Conservation (phyloP, 2,797 vertebrate species). For the Lemur catta region DNA sequence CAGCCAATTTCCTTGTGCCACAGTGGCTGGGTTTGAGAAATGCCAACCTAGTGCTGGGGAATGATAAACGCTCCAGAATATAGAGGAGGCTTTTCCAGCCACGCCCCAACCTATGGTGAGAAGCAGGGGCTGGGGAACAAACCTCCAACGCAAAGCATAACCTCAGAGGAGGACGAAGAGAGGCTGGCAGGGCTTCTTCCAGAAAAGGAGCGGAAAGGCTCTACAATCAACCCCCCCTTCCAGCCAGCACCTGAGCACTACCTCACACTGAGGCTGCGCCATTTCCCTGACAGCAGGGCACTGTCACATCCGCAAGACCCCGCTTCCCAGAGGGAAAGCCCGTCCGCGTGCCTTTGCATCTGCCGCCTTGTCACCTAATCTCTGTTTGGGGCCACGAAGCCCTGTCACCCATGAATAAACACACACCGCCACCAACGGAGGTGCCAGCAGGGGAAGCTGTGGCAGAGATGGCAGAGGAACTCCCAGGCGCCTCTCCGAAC, state of each 20-base stretch:
- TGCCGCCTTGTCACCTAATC: neutral
- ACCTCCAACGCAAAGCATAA: neutral
- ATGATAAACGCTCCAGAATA: neutral
- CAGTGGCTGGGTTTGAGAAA: neutral
- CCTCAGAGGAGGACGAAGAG: neutral
- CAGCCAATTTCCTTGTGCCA: neutral
- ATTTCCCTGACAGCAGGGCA: neutral
- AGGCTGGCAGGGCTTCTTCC: neutral
- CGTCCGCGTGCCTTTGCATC: neutral
- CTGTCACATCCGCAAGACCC: neutral
- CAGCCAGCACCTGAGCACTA: neutral
- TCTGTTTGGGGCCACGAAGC: neutral
- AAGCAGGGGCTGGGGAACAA: neutral
- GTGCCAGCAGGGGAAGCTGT: accelerated
- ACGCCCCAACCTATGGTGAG: neutral
- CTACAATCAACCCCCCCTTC: neutral
- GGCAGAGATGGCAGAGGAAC: neutral
- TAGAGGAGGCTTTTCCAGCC: neutral
- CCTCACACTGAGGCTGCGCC: accelerated
- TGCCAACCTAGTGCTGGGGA: neutral
- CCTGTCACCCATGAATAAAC: neutral
- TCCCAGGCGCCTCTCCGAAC: neutral
- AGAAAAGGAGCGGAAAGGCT: neutral
- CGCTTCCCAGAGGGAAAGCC: neutral
- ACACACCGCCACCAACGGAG: neutral